These are phyloP conservation scores for Euleptes europaea DNA, from an alignment of 2,113 vertebrate genomes.

Conservation along the genomic window DNA sequence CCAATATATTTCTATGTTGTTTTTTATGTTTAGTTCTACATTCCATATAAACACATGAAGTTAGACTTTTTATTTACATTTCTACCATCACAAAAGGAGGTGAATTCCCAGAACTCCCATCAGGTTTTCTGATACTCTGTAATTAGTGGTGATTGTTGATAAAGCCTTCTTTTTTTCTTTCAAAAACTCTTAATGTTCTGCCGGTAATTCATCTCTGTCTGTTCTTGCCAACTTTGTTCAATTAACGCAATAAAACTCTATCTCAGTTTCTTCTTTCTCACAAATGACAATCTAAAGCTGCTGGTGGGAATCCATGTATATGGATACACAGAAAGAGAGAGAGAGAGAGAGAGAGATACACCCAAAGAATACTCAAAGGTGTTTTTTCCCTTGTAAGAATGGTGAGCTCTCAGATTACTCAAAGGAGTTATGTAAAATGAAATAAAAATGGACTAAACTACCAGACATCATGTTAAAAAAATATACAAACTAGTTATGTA, in stretches of 20 bases:
- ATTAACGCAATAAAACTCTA: neutral
- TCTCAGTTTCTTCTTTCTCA: neutral
- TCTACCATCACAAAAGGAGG: too few relatives aligned
- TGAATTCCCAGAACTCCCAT: too few relatives aligned
- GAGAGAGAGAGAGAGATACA: too few relatives aligned
- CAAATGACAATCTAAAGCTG: neutral
- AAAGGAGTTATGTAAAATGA: neutral
- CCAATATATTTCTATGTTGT: too few relatives aligned
- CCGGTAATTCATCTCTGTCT: neutral
- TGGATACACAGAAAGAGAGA: too few relatives aligned
- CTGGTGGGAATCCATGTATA: accelerated
- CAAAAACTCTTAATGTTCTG: neutral
- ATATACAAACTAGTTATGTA: neutral
- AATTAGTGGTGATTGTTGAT: neutral
- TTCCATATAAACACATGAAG: too few relatives aligned
- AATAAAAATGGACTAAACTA: neutral
- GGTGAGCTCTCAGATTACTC: neutral
- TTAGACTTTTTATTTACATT: too few relatives aligned
- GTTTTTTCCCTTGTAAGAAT: neutral
- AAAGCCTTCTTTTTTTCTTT: neutral
- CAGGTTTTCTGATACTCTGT: neutral
- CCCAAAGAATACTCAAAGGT: neutral
- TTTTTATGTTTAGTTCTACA: too few relatives aligned
- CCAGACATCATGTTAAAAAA: neutral
- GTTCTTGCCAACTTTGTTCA: neutral